Evolutionary conservation across 2,888 invertebrate genomes (phyloP), one percentile per base, ranked within the genome.

Genomic region (Papilio elwesi): DNA sequence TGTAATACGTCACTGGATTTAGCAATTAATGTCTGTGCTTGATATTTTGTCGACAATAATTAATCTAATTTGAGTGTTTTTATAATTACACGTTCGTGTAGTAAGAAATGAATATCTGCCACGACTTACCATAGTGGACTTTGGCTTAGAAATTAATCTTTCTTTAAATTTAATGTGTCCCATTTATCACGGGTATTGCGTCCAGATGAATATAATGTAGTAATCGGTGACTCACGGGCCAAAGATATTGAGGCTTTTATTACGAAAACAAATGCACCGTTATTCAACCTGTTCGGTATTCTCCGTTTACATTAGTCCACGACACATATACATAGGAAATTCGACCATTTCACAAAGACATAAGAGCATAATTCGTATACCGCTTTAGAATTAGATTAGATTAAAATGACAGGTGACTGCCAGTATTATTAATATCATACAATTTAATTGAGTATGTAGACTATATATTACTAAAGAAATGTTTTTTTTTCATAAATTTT

Each of bases 111-210:
- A 81, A 83, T 80, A 79, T 82, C 80, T 68, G 70, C 80, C 80
- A 79, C 77, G 75, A 78, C 77, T 43, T 78, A 74, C 77, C 78
- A 64, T 75, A 73, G 68, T 73, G 70, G 74, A 71, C 70, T 74
- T 79, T 79, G 83, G 81, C 83, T 82, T 79, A 79, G 87, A 76
- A 86, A 91, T 92, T 89, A 90, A 91, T 92, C 92, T 88, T 92
- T 90, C 91, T 91, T 91, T 91, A 88, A 87, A 90, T 79, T 89
- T 92, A 92, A 92, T 91, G 88, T 87, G 78, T 76, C 87, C 86
- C 89, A 92, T 91, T 92, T 91, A 90, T 92, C 90, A 91, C 82
- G 79, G 83, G 84, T 83, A 90, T 90, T 92, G 89, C 87, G 88
- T 88, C 86, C 86, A 87, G 86, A 90, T 87, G 88, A 83, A 88